A percentile compares a stretch with the other conserved stretches of the same genome.
Evolutionary conservation across 2,888 invertebrate genomes (phyloP).

Genomic region (Drosophila antonietae): DNA sequence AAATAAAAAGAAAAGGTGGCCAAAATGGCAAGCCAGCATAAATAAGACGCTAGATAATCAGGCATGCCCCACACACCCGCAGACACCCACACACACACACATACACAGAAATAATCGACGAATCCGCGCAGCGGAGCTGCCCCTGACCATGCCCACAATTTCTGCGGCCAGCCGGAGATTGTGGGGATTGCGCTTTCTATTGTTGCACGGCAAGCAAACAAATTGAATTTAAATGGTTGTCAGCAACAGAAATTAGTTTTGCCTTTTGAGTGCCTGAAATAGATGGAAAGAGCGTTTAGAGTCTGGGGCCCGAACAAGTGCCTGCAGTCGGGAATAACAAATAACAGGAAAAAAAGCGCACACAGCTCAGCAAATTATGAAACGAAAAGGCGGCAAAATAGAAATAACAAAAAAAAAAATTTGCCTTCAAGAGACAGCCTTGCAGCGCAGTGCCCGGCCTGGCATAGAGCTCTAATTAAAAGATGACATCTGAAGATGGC

Average conservation of each 20-base stretch:
- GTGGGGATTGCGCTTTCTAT: slow-evolving; percentile 30
- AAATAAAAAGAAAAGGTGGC: slow-evolving; percentile 14
- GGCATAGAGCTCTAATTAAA: slow-evolving; percentile 51
- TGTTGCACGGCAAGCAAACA: slow-evolving; percentile 45
- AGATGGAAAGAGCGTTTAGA: slow-evolving; percentile 18
- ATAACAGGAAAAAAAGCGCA: slow-evolving; percentile 21
- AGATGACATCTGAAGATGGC: slow-evolving; percentile 50
- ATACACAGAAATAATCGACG: slow-evolving; percentile 37
- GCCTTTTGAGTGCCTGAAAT: slow-evolving; percentile 53
- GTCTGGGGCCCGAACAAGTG: slow-evolving; percentile 12
- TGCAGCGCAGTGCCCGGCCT: slow-evolving; percentile 3
- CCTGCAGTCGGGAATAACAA: slow-evolving; percentile 13
- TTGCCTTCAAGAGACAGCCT: slow-evolving; percentile 9
- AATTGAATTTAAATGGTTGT: slow-evolving; percentile 76
- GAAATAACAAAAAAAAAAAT: slow-evolving; percentile 14
- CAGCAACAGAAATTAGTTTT: slow-evolving; percentile 75
- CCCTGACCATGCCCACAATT: slow-evolving; percentile 6
- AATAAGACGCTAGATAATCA: slow-evolving; percentile 48
- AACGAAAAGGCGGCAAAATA: slow-evolving; percentile 50
- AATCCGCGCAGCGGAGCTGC: slow-evolving; percentile 8
- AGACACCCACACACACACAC: not conserved
- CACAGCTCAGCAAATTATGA: slow-evolving; percentile 61
- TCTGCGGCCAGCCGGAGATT: slow-evolving; percentile 22
- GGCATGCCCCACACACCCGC: slow-evolving; percentile 7
- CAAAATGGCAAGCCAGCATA: slow-evolving; percentile 44